Evolutionary conservation across 2,113 vertebrate genomes (phyloP).

Genomic region (Ranitomeya imitator): DNA sequence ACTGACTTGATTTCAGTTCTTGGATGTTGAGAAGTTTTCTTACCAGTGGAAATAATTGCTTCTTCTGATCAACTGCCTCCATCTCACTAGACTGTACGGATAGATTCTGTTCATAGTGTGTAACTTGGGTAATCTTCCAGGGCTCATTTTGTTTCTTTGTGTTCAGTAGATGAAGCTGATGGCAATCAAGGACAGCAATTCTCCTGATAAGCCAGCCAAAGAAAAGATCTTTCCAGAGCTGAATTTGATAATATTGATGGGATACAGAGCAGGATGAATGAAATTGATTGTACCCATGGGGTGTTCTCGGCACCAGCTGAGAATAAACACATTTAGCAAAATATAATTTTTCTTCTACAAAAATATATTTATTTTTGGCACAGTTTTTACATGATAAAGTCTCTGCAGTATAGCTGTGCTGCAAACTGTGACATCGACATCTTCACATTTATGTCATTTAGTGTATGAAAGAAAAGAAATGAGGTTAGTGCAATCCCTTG

Average conservation of each 20-base stretch:
- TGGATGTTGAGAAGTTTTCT: background rate
- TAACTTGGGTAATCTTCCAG: conserved; percentile 44
- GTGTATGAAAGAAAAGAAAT: background rate
- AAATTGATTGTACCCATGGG: conserved; percentile 42
- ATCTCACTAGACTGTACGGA: conserved; percentile 4
- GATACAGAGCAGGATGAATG: conserved; percentile 21
- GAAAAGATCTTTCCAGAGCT: conserved; percentile 33
- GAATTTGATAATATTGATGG: conserved; percentile 44
- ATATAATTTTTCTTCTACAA: background rate
- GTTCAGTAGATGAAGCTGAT: conserved; percentile 45
- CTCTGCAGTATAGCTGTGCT: background rate
- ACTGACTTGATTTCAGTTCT: background rate
- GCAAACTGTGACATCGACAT: background rate
- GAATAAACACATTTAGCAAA: conserved; percentile 24
- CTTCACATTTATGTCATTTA: conserved; percentile 2
- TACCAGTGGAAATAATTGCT: conserved; percentile 20
- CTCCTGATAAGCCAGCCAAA: conserved; percentile 34
- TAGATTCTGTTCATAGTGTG: conserved; percentile 20
- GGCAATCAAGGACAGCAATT: conserved; percentile 38
- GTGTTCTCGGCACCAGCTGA: conserved; percentile 26
- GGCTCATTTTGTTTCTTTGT: conserved; percentile 47
- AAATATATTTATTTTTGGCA: conserved; percentile 17
- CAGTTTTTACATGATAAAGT: background rate
- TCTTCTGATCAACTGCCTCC: conserved; percentile 33
- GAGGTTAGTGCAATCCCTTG: background rate